Conservation (phyloP, 2,113 vertebrate species). For the Anseranas semipalmata region DNA sequence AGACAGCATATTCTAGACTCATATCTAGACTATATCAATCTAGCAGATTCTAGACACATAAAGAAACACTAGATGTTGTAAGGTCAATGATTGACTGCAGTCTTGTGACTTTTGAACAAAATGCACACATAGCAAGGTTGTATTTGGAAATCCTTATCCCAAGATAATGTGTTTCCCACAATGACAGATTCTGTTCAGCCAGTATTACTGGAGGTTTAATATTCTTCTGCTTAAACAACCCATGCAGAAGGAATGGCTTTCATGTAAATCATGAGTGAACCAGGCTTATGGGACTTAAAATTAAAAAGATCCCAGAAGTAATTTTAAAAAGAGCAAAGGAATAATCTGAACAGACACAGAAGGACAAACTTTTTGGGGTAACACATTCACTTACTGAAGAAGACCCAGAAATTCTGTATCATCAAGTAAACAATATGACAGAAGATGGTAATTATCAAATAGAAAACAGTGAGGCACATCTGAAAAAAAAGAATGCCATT, state of each 20-base stretch:
- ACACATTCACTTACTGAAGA: neutral
- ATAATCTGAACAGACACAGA: neutral
- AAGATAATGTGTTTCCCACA: neutral
- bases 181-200: neutral
- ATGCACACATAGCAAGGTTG: neutral
- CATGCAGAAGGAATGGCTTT: neutral
- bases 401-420: neutral
- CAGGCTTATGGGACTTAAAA: neutral
- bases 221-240: neutral
- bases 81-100: neutral
- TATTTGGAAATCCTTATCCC: neutral
- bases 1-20: too few species aligned
- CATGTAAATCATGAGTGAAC: neutral
- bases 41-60: too few species aligned
- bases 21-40: too few species aligned
- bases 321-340: neutral
- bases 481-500: neutral
- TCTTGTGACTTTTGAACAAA: neutral
- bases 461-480: neutral
- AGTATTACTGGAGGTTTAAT: neutral
- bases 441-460: neutral
- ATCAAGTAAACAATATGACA: neutral
- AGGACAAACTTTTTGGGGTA: neutral
- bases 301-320: neutral
- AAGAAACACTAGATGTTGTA: neutral